phyloP scores from a whole-genome alignment of 2,888 invertebrate genomes.

The Agrotis clavis region DNA sequence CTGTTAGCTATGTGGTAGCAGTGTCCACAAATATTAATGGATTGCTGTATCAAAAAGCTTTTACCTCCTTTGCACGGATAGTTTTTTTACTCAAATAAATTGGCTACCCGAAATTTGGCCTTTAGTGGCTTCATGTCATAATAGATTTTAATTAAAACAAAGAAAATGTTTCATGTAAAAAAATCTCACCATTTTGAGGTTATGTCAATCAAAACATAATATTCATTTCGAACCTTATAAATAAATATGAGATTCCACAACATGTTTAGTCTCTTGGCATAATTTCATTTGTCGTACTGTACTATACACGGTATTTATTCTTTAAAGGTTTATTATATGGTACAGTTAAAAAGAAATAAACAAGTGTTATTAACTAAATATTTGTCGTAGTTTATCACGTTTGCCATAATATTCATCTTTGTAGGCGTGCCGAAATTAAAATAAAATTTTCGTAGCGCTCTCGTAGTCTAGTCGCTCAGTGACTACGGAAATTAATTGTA shows the following conservation, averaged over 20 bases:
- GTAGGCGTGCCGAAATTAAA: not conserved
- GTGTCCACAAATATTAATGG: conserved; percentile 20
- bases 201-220: not conserved
- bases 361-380: too few species aligned
- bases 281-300: not conserved
- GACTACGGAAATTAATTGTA: conserved; percentile 21
- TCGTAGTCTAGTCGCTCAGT: conserved; percentile 46
- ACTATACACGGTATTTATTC: too few species aligned
- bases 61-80: not conserved
- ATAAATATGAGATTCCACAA: not conserved
- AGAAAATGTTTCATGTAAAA: not conserved
- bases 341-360: too few species aligned
- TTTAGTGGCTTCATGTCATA: not conserved
- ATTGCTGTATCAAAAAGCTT: conserved; percentile 16
- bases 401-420: not conserved
- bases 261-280: not conserved
- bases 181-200: not conserved
- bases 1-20: not conserved
- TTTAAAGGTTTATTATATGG: too few species aligned
- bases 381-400: not conserved
- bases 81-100: conserved; percentile 9
- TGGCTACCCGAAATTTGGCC: not conserved
- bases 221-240: not conserved
- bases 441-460: conserved; percentile 13
- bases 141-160: not conserved